Evolutionary conservation across 2,888 invertebrate genomes (phyloP).

Genomic region (Yponomeuta evonymella): DNA sequence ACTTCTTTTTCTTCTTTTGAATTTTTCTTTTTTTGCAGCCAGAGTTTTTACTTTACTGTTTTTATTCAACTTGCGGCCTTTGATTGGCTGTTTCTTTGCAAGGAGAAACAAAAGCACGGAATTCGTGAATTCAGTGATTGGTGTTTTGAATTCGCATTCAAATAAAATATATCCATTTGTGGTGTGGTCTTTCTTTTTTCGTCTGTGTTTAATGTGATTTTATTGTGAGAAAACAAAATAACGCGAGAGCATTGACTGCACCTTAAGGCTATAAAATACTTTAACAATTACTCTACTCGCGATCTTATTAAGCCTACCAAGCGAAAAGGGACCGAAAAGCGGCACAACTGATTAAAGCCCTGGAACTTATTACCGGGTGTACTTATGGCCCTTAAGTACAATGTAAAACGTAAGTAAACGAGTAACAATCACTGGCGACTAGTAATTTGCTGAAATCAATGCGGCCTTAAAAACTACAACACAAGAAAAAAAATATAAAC

Average conservation of each 20-base stretch:
- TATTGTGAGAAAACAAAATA: background rate
- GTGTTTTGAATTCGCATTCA: background rate
- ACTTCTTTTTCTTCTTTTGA: constrained; percentile 30
- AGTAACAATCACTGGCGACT: constrained; percentile 54
- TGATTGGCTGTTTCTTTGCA: background rate
- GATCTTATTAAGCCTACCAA: constrained; percentile 1
- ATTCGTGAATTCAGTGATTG: constrained; percentile 1
- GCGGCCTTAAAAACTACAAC: constrained; percentile 20
- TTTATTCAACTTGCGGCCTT: background rate
- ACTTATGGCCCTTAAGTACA: constrained; percentile 73
- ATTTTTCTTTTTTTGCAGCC: background rate
- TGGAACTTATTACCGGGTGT: constrained; percentile 17
- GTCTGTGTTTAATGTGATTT: background rate
- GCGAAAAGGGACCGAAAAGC: constrained; percentile 38
- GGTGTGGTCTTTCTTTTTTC: background rate
- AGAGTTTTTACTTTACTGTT: background rate
- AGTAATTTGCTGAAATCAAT: constrained; percentile 69
- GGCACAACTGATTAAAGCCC: constrained; percentile 60
- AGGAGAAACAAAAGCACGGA: background rate
- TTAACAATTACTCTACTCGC: constrained; percentile 8
- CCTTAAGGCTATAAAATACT: background rate
- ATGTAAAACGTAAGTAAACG: constrained; percentile 70
- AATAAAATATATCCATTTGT: background rate
- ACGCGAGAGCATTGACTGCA: background rate
- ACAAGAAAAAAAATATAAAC: background rate